A percentile compares a stretch with the other conserved stretches of the same genome.
phyloP scores from a whole-genome alignment of 2,797 vertebrate genomes.

The Kryptolebias ocellatus region DNA sequence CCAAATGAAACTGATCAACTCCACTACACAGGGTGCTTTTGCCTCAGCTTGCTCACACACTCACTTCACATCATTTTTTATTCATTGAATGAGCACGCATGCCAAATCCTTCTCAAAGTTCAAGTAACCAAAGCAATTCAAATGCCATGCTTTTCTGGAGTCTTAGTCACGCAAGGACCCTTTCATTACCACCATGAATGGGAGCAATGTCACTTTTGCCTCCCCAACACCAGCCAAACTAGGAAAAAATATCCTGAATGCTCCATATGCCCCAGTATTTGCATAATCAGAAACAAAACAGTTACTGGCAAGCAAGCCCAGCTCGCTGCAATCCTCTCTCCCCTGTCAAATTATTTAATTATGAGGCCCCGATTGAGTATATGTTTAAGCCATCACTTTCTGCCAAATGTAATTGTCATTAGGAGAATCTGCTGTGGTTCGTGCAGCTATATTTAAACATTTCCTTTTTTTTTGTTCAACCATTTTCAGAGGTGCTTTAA shows the following conservation, averaged over 20 bases:
- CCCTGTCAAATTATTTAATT: constrained; percentile 78
- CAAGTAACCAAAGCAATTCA: constrained; percentile 67
- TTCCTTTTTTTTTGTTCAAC: constrained; percentile 18
- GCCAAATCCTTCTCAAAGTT: constrained; percentile 70
- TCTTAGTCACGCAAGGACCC: constrained; percentile 49
- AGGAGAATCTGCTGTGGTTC: constrained; percentile 50
- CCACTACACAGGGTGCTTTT: constrained; percentile 32
- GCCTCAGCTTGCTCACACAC: constrained; percentile 33
- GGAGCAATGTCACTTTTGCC: constrained; percentile 48
- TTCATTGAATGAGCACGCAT: constrained; percentile 53
- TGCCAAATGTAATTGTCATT: constrained; percentile 60
- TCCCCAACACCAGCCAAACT: constrained; percentile 46
- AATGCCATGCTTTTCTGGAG: constrained; percentile 62
- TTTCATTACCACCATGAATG: constrained; percentile 42
- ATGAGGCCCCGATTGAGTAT: constrained; percentile 72
- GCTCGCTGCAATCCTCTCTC: constrained; percentile 65
- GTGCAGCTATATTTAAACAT: constrained; percentile 19
- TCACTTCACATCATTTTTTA: constrained; percentile 59
- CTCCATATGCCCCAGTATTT: constrained; percentile 67
- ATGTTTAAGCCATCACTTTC: constrained; percentile 77
- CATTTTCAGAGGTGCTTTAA: constrained; percentile 9
- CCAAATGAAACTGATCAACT: constrained; percentile 33
- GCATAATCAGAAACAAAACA: constrained; percentile 78
- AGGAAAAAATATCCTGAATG: constrained; percentile 43
- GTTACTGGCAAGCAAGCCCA: constrained; percentile 78